phyloP scores from a whole-genome alignment of 92 coral and sea anemone genomes.

The Parazoanthus darwini region DNA sequence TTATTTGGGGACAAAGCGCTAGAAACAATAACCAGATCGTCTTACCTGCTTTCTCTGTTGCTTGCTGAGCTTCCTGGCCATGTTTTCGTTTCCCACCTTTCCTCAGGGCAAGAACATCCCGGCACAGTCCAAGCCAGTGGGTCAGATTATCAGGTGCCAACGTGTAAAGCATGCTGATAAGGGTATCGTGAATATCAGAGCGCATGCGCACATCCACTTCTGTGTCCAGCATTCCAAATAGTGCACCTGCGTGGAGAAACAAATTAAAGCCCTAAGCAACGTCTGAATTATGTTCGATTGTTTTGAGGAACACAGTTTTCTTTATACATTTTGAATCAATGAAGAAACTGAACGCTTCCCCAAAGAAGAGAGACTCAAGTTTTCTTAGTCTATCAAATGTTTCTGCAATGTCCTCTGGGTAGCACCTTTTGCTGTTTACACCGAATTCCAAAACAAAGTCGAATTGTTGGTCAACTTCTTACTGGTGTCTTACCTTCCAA shows the following conservation, averaged over 20 bases:
- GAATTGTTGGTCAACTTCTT: not conserved
- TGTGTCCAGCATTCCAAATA: constrained; percentile 94
- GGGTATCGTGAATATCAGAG: constrained; percentile 90
- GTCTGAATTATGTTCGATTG: not conserved
- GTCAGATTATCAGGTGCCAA: constrained; percentile 87
- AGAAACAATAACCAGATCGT: not conserved
- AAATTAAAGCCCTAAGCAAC: not conserved
- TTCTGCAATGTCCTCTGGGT: too few relatives aligned
- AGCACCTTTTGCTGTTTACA: too few relatives aligned
- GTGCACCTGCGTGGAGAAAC: constrained; percentile 66
- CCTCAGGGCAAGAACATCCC: constrained; percentile 89
- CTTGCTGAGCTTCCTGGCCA: constrained; percentile 56
- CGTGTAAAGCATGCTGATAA: constrained; percentile 95
- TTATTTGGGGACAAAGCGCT: too few relatives aligned
- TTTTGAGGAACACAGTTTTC: not conserved
- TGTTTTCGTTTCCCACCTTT: constrained; percentile 71
- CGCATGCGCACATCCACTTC: constrained; percentile 94
- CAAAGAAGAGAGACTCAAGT: too few relatives aligned
- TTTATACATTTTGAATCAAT: too few relatives aligned
- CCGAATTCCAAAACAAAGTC: too few relatives aligned
- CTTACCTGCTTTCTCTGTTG: constrained; percentile 46
- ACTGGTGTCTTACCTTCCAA: constrained; percentile 71
- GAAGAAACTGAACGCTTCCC: too few relatives aligned
- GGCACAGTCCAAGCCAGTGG: constrained; percentile 94
- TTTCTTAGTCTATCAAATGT: too few relatives aligned